These are phyloP conservation scores for Ciona savignyi DNA, from an alignment of 23 tunicate genomes.

Conservation along the genomic window DNA sequence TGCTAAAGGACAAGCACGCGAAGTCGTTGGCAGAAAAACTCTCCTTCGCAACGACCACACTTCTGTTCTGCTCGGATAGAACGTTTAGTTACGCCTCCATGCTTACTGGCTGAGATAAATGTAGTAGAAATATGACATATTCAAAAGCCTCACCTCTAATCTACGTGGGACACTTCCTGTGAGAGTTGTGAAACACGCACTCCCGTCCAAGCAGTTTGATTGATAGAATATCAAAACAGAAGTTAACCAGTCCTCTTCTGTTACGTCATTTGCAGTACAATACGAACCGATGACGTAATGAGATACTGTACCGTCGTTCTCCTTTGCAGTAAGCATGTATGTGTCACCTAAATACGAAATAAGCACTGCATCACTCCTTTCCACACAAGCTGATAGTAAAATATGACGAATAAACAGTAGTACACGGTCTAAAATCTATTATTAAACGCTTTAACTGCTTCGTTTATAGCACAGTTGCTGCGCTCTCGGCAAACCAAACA, in stretches of 20 bases:
- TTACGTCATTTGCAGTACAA: neutral
- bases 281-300: neutral
- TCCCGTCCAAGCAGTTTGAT: neutral
- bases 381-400: too few species aligned
- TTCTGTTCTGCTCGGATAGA: neutral
- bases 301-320: neutral
- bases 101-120: too few species aligned
- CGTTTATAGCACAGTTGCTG: neutral
- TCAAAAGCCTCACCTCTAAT: neutral
- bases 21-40: neutral
- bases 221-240: neutral
- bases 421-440: too few species aligned
- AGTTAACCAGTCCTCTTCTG: neutral
- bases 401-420: too few species aligned
- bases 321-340: neutral
- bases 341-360: neutral
- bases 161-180: neutral
- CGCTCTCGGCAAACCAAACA: neutral
- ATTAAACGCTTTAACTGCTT: too few species aligned
- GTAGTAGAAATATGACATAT: too few species aligned
- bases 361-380: too few species aligned
- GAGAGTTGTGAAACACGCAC: neutral
- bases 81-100: neutral
- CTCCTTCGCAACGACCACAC: neutral
- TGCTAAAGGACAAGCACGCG: neutral